Evolutionary conservation across 2,888 invertebrate species (phyloP).

Genomic region (Gari tellinella): DNA sequence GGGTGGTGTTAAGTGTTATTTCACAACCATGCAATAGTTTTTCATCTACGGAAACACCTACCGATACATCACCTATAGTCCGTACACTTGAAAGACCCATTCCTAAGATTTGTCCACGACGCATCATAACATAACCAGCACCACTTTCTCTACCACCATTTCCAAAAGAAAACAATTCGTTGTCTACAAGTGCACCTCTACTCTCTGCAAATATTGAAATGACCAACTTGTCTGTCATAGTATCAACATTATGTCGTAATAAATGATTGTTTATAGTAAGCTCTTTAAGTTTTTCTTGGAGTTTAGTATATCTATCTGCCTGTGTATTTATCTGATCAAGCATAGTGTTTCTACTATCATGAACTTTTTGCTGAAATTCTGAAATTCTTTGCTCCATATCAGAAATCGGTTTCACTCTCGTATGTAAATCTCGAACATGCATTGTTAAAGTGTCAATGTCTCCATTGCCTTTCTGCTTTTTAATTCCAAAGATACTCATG

Average conservation of each 20-base stretch:
- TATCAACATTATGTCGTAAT: slow-evolving; percentile 21
- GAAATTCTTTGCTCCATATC: slow-evolving; percentile 19
- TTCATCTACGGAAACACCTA: slow-evolving; percentile 32
- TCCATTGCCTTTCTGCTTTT: slow-evolving; percentile 10
- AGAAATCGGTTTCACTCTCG: slow-evolving; percentile 17
- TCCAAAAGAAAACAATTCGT: slow-evolving; percentile 35
- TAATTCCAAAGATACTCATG: slow-evolving; percentile 29
- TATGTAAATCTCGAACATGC: slow-evolving; percentile 31
- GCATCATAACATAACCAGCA: slow-evolving; percentile 40
- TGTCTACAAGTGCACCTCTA: slow-evolving; percentile 24
- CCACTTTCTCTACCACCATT: slow-evolving; percentile 35
- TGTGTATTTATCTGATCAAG: slow-evolving; percentile 22
- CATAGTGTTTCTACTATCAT: slow-evolving; percentile 20
- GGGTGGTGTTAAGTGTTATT: slow-evolving; percentile 23
- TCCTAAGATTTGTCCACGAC: slow-evolving; percentile 33
- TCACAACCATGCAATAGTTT: slow-evolving; percentile 11
- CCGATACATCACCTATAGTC: slow-evolving; percentile 26
- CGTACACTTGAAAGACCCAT: slow-evolving; percentile 23
- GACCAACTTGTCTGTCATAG: slow-evolving; percentile 17
- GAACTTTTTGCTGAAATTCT: slow-evolving; percentile 16
- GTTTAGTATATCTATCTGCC: slow-evolving; percentile 15
- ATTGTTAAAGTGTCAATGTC: slow-evolving; percentile 8
- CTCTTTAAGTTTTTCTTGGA: slow-evolving; percentile 11
- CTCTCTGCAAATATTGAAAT: slow-evolving; percentile 39
- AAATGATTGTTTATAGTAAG: slow-evolving; percentile 14